Base-by-base conservation (phyloP, 53 echinoderm and acorn worm genomes). In the Paracentrotus lividus region DNA sequence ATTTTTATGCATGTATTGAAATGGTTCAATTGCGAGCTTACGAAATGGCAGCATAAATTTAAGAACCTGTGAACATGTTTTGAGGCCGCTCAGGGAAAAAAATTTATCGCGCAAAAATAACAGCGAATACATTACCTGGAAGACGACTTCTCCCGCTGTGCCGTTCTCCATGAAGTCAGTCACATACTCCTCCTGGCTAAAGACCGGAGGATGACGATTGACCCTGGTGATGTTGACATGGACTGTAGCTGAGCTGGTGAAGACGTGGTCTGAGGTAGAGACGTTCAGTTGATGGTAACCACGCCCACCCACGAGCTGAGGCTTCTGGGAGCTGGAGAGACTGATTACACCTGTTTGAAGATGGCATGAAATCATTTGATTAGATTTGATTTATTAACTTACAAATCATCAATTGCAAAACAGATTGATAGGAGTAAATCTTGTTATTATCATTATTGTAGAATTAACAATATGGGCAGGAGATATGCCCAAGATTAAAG, bases 221-320 rank as follows among this genome's bases (percentile, higher is more conserved):
- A 95, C 91, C 34, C 92, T 88, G 23, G 96, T 86, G 9, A 97
- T 88, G 92, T 59, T 92, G 27, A 99, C 81, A 40, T 60, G 85
- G 60, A 99, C 97, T 5, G 90, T 90, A 53, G 96, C 93, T 14
- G 96, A 97, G 94, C 97, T 99, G 85, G 99, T 97, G 55, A 99
- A 99, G 95, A 99, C 99, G n/a, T 77, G 95, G 81, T 99, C 99
- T 0, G 99, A 97, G 36, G 94, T 97, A 47, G 99, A 96, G 6
- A 99, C 95, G 77, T 96, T 97, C 88, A 99, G 96, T 77, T 94
- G 77, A 90, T 99, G 96, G 47, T 67, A 88, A 27, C 93, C 93
- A n/a, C 81, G 68, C 45, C 90, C 88, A 34, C 54, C 40, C 43
- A 88, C 72, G 3, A 98, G 93, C 56, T 95, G 81, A 1, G 96